phyloP scores from a whole-genome alignment of 2,797 vertebrate species.

The Myotis planiceps region DNA sequence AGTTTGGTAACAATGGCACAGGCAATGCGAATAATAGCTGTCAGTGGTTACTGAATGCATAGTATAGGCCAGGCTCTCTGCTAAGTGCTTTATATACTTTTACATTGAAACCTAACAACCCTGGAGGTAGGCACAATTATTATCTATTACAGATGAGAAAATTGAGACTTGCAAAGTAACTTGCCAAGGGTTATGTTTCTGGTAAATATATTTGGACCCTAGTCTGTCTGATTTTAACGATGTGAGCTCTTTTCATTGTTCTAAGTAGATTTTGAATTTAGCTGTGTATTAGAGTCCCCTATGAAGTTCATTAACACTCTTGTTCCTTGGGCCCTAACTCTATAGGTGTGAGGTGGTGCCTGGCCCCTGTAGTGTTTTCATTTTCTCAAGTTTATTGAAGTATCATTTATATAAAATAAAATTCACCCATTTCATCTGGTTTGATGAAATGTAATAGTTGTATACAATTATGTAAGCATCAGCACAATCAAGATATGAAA shows the following conservation, averaged over 20 bases:
- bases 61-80: neutral
- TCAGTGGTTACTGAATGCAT: neutral
- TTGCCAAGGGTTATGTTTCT: neutral
- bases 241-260: neutral
- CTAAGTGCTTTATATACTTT: neutral
- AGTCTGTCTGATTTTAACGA: neutral
- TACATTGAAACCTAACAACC: neutral
- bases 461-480: neutral
- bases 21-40: neutral
- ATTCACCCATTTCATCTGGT: neutral
- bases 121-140: neutral
- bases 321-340: neutral
- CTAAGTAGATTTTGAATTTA: neutral
- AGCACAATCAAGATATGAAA: neutral
- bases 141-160: neutral
- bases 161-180: neutral
- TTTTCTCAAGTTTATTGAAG: neutral
- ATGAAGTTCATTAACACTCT: neutral
- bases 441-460: slow-evolving; percentile 20
- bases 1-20: neutral
- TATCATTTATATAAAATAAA: slow-evolving; percentile 31
- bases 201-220: neutral
- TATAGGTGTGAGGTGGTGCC: neutral
- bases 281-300: neutral
- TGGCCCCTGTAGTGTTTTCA: neutral